phyloP scores from a whole-genome alignment of 2,797 vertebrate species.

The Diceros bicornis region DNA sequence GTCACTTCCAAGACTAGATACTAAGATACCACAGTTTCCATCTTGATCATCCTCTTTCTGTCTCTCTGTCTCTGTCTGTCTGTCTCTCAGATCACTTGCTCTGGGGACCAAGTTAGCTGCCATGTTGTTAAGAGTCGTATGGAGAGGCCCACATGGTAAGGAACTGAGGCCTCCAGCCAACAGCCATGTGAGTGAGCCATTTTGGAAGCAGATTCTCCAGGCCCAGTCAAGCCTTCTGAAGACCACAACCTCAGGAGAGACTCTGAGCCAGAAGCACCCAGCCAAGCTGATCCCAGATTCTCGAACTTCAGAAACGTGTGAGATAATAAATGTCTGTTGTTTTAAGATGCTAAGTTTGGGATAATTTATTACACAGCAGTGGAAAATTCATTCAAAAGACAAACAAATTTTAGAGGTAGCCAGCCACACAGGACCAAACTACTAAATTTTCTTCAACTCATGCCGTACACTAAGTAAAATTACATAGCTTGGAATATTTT shows the following conservation, averaged over 20 bases:
- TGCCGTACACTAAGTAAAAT: neutral
- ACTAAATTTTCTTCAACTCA: neutral
- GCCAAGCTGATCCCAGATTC: neutral
- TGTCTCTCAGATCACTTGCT: neutral
- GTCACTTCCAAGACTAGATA: neutral
- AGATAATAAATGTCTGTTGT: neutral
- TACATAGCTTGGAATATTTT: neutral
- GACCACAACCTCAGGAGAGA: neutral
- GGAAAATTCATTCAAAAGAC: conserved; percentile 24
- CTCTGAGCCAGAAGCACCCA: neutral
- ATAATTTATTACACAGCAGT: neutral
- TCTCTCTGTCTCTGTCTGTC: neutral
- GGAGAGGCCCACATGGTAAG: neutral
- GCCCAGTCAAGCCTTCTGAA: neutral
- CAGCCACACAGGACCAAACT: neutral
- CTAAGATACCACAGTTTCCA: neutral
- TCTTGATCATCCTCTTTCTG: neutral
- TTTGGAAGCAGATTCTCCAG: neutral
- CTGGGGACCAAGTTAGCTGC: neutral
- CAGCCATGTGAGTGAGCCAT: neutral
- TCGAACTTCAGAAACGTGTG: neutral
- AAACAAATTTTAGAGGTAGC: neutral
- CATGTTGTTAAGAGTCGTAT: neutral
- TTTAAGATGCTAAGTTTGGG: neutral
- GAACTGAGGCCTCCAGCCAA: neutral